Conservation (phyloP, 2,888 invertebrate genomes). For the Erebia ligea region DNA sequence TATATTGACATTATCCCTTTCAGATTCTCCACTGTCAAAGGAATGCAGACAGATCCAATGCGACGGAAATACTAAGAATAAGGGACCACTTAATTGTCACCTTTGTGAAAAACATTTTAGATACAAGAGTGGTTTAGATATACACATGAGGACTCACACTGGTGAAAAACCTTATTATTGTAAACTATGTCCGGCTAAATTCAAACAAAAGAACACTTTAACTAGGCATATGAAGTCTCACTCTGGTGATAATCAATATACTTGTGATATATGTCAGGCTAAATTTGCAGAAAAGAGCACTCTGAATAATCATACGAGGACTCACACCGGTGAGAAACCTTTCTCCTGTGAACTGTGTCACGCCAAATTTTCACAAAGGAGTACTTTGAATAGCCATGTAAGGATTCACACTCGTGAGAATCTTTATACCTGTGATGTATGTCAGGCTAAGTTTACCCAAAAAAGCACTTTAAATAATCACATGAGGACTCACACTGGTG, state of each 20-base stretch:
- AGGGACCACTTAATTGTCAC: background rate
- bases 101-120: background rate
- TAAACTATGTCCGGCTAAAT: background rate
- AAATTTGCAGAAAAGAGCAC: too few relatives aligned
- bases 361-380: background rate
- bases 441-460: background rate
- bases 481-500: too few relatives aligned
- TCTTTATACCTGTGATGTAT: background rate
- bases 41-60: background rate
- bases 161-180: background rate
- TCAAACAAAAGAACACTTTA: too few relatives aligned
- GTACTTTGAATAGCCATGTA: background rate
- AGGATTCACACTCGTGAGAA: background rate
- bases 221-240: too few relatives aligned
- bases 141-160: background rate
- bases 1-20: too few relatives aligned
- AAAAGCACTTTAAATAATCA: background rate
- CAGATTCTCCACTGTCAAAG: too few relatives aligned
- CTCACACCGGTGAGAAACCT: too few relatives aligned
- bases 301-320: too few relatives aligned
- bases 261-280: too few relatives aligned
- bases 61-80: background rate
- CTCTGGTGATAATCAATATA: too few relatives aligned
- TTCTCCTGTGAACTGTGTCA: too few relatives aligned
- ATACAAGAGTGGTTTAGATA: background rate